Base-by-base conservation (phyloP, 2,113 vertebrate species). In the Pithys albifrons region DNA sequence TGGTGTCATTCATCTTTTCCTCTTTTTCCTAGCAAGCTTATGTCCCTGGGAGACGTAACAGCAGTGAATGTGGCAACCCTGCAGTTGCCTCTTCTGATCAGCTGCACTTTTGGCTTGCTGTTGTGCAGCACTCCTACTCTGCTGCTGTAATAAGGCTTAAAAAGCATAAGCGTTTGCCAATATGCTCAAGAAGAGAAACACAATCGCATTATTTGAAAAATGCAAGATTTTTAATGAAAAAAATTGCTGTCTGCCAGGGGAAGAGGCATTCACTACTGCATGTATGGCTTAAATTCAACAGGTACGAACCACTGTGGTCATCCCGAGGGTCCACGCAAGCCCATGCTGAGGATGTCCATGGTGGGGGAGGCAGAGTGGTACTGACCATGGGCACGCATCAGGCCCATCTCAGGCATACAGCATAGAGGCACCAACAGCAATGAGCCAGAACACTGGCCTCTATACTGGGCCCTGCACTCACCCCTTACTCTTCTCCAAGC, bases 311-410 rank as follows among this genome's bases (percentile, higher is more conserved):
- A 45, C 20, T 2, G 1, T 8, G 24, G 46, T 9, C 55, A 52
- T 35, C 20, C 33, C 24, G 18, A 79, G 57, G 25, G 28, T 31
- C 75, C 28, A 14, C 3, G 7, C 19, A 46, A 37, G 43, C 20
- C 71, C 66, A 39, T 0, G 0, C 29, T n/a, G n/a, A 73, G 31
- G 33, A 65, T 18, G 33, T 19, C 67, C 27, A 2, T 5, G 37
- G 43, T 51, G 22, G 28, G 9, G 18, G 14, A 76, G 39, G 58
- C 12, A 55, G 70, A 74, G 43, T 1, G 1, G 29, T 23, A 22
- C 28, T n/a, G 45, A 20, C 29, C 18, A 9, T 1, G 1, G 27
- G 33, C 0, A 1, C 17, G 39, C 23, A 12, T 18, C 0, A 2
- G 37, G n/a, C 8, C 13, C 27, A 70, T 27, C 45, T 11, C 4